Conservation (phyloP, 2,797 vertebrate species). For the Neosilurus mollespiculum region DNA sequence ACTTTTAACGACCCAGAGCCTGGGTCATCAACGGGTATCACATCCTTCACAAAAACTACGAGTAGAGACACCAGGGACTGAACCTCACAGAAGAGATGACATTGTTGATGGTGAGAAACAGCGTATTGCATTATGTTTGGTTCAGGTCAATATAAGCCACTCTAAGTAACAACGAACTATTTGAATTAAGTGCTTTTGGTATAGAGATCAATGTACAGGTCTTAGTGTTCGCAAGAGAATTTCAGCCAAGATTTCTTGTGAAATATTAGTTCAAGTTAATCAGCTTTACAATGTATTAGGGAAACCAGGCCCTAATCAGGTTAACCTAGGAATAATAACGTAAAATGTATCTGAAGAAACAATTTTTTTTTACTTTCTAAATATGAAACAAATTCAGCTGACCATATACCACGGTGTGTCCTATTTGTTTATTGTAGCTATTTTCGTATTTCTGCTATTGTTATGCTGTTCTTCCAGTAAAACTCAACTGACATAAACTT, state of each 20-base stretch:
- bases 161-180: background rate
- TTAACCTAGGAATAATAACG: background rate
- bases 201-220: background rate
- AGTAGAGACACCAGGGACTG: constrained; percentile 77
- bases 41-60: constrained; percentile 79
- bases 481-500: background rate
- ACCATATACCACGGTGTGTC: background rate
- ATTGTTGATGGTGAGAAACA: constrained; percentile 75
- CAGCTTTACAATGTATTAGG: background rate
- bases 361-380: background rate
- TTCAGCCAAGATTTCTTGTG: background rate
- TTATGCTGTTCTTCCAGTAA: background rate
- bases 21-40: constrained; percentile 80
- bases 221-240: background rate
- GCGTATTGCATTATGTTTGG: background rate
- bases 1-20: constrained; percentile 79
- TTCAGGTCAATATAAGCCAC: background rate
- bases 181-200: background rate
- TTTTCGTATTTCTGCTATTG: background rate
- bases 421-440: background rate
- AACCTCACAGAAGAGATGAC: constrained; percentile 85
- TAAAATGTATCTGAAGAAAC: background rate
- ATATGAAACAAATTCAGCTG: background rate
- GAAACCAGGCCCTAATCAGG: background rate
- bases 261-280: background rate